phyloP scores from a whole-genome alignment of 2,113 vertebrate genomes.

The Gallinago jamesoni region DNA sequence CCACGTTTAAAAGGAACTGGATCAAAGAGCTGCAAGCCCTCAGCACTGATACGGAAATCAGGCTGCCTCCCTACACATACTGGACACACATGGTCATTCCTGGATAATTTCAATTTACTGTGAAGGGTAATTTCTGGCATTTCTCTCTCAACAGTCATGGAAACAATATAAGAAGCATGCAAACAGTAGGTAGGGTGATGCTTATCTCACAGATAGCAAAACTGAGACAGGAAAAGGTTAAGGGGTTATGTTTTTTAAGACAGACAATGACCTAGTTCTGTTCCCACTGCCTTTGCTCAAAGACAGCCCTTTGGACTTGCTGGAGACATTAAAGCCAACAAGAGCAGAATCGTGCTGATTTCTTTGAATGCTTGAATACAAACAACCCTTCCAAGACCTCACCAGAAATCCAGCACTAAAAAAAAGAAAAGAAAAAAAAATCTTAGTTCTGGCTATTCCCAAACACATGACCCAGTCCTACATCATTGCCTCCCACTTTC shows the following conservation, averaged over 20 bases:
- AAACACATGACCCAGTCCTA: background rate
- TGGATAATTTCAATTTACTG: background rate
- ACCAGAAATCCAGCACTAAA: background rate
- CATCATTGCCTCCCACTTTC: background rate
- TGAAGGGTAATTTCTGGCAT: background rate
- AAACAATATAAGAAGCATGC: background rate
- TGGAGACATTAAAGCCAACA: background rate
- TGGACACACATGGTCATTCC: background rate
- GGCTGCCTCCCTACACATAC: background rate
- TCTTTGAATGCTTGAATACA: background rate
- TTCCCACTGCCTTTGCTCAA: background rate
- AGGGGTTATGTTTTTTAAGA: background rate
- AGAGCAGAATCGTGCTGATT: background rate
- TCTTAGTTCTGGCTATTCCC: background rate
- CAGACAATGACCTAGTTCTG: background rate
- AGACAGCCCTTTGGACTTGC: background rate
- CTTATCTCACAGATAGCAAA: background rate
- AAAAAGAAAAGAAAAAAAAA: background rate
- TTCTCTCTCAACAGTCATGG: background rate
- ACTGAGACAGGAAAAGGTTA: background rate
- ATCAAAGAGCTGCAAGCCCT: background rate
- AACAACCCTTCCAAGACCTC: background rate
- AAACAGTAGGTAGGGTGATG: background rate
- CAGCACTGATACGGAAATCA: background rate
- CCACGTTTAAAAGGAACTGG: background rate